These are phyloP conservation scores for Morbakka virulenta DNA, from an alignment of 30 jellyfish, hydroid and myxozoan genomes.

Conservation along the genomic window DNA sequence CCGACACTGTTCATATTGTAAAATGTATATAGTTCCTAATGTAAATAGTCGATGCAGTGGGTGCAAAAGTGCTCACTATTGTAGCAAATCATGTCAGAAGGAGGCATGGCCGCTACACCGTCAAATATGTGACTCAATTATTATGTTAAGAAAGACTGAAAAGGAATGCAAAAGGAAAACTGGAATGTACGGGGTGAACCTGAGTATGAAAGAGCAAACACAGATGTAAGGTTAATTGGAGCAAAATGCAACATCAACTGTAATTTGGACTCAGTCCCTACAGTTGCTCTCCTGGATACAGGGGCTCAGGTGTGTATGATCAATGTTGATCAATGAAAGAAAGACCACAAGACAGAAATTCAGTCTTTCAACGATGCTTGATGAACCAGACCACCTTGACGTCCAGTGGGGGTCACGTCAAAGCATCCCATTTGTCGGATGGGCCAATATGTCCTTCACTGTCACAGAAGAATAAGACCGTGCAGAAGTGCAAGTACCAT, in stretches of 20 bases:
- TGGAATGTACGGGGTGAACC: constrained; percentile 5
- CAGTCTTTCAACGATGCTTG: no score
- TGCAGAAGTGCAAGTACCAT: constrained; percentile 34
- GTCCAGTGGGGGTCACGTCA: no score
- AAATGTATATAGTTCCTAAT: no score
- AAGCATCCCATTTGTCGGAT: no score
- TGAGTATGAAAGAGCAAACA: constrained; percentile 11
- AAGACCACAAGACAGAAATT: no score
- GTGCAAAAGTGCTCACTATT: constrained; percentile 27
- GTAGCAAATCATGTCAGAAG: constrained; percentile 32
- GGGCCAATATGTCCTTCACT: no score
- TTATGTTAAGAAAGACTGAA: not conserved
- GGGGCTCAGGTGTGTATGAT: constrained; percentile 48
- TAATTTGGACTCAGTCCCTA: not conserved
- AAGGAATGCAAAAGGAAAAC: not conserved
- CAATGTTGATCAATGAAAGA: no score
- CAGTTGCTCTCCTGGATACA: constrained; percentile 29
- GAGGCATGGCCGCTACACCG: constrained; percentile 14
- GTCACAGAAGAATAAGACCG: no score
- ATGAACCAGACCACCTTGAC: no score
- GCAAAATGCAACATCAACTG: constrained; percentile 28
- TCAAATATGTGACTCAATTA: constrained; percentile 7
- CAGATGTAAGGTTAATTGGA: constrained; percentile 28
- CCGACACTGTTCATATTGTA: no score
- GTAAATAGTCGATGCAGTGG: no score